Evolutionary conservation across 2,797 vertebrate species (phyloP).

Genomic region (Sphaeramia orbicularis): DNA sequence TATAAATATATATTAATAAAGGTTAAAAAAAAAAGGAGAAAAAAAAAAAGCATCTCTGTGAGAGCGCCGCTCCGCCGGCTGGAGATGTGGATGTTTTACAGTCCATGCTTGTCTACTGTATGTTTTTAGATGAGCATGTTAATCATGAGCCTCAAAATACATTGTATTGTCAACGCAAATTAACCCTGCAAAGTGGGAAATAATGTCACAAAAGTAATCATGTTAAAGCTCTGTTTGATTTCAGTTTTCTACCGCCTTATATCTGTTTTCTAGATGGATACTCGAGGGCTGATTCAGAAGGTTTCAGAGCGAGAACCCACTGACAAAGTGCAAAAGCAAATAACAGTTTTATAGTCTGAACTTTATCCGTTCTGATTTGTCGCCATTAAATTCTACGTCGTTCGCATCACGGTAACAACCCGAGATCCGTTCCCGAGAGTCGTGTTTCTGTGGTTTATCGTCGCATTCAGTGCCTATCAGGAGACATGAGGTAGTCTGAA

Average conservation of each 20-base stretch:
- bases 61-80: conserved; percentile 41
- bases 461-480: conserved; percentile 78
- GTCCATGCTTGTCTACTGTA: conserved; percentile 74
- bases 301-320: conserved; percentile 17
- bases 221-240: conserved; percentile 11
- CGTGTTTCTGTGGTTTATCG: conserved; percentile 35
- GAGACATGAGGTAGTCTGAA: conserved; percentile 49
- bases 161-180: conserved; percentile 57
- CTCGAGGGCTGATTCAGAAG: conserved; percentile 4
- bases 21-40: too few relatives aligned
- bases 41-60: conserved; percentile 55
- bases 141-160: conserved; percentile 69
- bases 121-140: conserved; percentile 79
- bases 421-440: conserved; percentile 9
- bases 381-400: conserved; percentile 11
- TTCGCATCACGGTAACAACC: conserved; percentile 28
- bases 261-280: conserved; percentile 21
- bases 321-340: conserved; percentile 41
- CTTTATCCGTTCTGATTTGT: conserved; percentile 38
- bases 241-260: conserved; percentile 35
- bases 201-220: conserved; percentile 13
- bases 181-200: conserved; percentile 27
- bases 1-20: conserved; percentile 43
- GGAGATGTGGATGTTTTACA: conserved; percentile 71
- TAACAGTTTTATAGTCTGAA: conserved; percentile 45